Conservation (phyloP, 2,113 vertebrate species). For the Syngnathus typhle region DNA sequence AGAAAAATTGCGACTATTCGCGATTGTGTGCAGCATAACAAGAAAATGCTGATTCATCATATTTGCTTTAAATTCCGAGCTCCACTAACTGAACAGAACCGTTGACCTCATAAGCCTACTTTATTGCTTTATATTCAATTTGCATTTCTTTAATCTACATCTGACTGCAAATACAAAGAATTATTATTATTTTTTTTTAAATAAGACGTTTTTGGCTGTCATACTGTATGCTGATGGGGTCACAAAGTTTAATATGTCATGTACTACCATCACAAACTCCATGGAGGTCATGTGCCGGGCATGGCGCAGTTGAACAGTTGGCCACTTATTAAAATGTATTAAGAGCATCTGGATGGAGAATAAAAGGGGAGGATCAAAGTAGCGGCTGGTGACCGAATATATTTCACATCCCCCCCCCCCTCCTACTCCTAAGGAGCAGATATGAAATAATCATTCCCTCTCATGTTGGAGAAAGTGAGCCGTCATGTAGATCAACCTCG, state of each 20-base stretch:
- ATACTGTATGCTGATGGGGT: not conserved
- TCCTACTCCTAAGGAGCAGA: conserved; percentile 38
- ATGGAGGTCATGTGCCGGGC: conserved; percentile 24
- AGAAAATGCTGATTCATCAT: too few species aligned
- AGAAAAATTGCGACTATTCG: too few species aligned
- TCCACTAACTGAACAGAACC: too few species aligned
- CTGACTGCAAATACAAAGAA: too few species aligned
- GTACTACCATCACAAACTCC: not conserved
- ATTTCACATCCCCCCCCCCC: conserved; percentile 10
- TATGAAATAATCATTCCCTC: conserved; percentile 39
- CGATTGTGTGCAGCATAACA: too few species aligned
- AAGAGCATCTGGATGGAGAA: conserved; percentile 24
- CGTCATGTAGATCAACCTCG: conserved; percentile 22
- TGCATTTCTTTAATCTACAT: too few species aligned
- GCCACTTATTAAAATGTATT: conserved; percentile 37
- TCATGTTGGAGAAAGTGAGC: conserved; percentile 31
- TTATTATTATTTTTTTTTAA: too few species aligned
- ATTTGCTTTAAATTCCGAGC: too few species aligned
- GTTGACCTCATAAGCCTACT: too few species aligned
- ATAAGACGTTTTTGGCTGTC: not conserved
- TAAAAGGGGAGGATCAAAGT: conserved; percentile 49
- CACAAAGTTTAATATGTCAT: not conserved
- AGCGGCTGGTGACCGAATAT: conserved; percentile 35
- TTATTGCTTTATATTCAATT: too few species aligned
- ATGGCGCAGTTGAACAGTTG: conserved; percentile 22